Evolutionary conservation across 2,888 invertebrate species (phyloP).

Genomic region (Plusia festucae): DNA sequence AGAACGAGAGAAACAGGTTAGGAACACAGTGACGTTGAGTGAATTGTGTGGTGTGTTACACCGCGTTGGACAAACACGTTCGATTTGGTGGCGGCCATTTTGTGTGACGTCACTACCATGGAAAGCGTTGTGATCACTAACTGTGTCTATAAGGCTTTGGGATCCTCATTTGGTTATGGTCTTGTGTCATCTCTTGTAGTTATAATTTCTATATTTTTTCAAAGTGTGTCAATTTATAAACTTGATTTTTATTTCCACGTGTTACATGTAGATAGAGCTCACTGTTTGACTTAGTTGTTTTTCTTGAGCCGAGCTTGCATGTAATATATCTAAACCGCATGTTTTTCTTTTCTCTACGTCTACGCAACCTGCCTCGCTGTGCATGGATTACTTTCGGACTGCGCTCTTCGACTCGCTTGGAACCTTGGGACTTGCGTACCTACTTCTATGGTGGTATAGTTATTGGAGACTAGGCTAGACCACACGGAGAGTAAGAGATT

Average conservation of each 20-base stretch:
- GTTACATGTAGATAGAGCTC: constrained; percentile 5
- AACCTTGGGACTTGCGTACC: constrained; percentile 67
- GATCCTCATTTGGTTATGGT: constrained; percentile 36
- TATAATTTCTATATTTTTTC: neutral
- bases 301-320: constrained; percentile 39
- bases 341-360: constrained; percentile 76
- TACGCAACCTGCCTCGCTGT: constrained; percentile 67
- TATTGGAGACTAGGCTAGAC: constrained; percentile 90
- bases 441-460: constrained; percentile 82
- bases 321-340: constrained; percentile 78
- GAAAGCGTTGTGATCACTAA: constrained; percentile 17
- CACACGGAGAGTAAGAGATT: constrained; percentile 91
- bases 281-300: constrained; percentile 39
- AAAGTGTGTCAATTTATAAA: neutral
- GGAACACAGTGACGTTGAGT: constrained; percentile 64
- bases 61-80: constrained; percentile 44
- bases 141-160: constrained; percentile 15
- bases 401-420: constrained; percentile 58
- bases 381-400: constrained; percentile 59
- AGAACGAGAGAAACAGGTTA: constrained; percentile 80
- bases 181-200: constrained; percentile 8
- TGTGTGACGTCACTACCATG: constrained; percentile 15
- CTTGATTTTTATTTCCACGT: neutral
- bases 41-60: constrained; percentile 51
- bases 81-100: constrained; percentile 50